These are phyloP conservation scores for Entelurus aequoreus DNA, from an alignment of 2,113 vertebrate species.

Conservation along the genomic window DNA sequence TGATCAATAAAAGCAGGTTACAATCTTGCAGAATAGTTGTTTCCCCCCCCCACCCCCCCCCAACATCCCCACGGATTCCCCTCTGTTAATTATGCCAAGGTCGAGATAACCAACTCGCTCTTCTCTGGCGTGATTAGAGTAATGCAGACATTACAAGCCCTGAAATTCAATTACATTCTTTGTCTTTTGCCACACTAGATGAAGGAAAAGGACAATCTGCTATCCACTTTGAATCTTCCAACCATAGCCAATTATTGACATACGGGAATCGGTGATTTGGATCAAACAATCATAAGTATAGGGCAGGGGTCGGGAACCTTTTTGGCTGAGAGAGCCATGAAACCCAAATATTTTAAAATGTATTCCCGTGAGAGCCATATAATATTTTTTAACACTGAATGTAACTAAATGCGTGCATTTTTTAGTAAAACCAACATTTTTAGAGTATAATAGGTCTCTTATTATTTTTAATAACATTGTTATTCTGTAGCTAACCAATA, in stretches of 20 bases:
- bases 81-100: slow-evolving; percentile 68
- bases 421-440: too few relatives aligned
- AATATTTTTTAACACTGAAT: too few relatives aligned
- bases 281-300: slow-evolving; percentile 52
- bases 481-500: too few relatives aligned
- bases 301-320: too few relatives aligned
- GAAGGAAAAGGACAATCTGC: slow-evolving; percentile 49
- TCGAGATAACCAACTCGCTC: slow-evolving; percentile 72
- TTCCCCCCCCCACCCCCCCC: slow-evolving; percentile 32
- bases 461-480: too few relatives aligned
- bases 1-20: slow-evolving; percentile 49
- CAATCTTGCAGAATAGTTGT: slow-evolving; percentile 43
- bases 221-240: neutral
- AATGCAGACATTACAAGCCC: slow-evolving; percentile 76
- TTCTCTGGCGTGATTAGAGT: slow-evolving; percentile 65
- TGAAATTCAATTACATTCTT: slow-evolving; percentile 75
- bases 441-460: too few relatives aligned
- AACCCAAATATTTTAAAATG: too few relatives aligned
- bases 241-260: slow-evolving; percentile 49
- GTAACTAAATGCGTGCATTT: too few relatives aligned
- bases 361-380: too few relatives aligned
- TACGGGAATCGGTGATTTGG: slow-evolving; percentile 71
- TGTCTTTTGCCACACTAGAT: slow-evolving; percentile 66
- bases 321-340: too few relatives aligned
- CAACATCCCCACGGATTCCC: slow-evolving; percentile 44